Base-by-base conservation (phyloP, 2,797 vertebrate species). In the Lacerta viridis region DNA sequence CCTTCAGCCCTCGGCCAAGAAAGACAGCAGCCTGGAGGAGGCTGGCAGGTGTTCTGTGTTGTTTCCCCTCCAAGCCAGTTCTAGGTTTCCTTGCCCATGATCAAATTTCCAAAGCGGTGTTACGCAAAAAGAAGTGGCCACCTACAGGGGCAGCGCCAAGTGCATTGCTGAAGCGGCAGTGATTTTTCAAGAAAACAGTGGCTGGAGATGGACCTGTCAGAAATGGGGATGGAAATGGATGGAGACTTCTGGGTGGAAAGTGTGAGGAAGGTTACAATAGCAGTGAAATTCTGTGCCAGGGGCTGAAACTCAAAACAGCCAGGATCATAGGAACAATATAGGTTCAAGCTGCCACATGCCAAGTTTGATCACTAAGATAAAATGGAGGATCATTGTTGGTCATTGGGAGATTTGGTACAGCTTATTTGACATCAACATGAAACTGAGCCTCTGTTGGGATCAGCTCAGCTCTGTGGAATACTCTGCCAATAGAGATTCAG, bases 1-100 rank as follows among this genome's bases (percentile, higher is more conserved):
- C 96, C 85, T 41, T 61, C 85, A 88, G 91, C 46, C 79, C 84
- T 89, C 92, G 90, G 93, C 91, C 94, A 93, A 90, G 90, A 93
- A 89, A 95, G 92, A 94, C 2, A 95, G 93, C 0, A 0, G 84
- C 87, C 91, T 71, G 92, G 88, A 87, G 82, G 87, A 90, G 68
- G 78, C 88, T 92, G 94, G 94, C 94, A 88, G 91, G 88, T 88
- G 83, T 89, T 93, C 11, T 17, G 91, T 92, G 88, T 91, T 93
- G 88, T 17, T 89, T 87, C 90, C 92, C 87, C 82, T 90, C 55
- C 71, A 91, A 69, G 41, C n/a, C 3, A 17, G 85, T 83, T 93
- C 90, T 86, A 78, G 85, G 83, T 87, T 92, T 85, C 59, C 82
- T 55, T 90, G 27, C 91, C 83, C 69, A 36, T 20, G 43, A 91